These are phyloP conservation scores for Drosophila neonasuta DNA, from an alignment of 2,888 invertebrate species.

Conservation along the genomic window DNA sequence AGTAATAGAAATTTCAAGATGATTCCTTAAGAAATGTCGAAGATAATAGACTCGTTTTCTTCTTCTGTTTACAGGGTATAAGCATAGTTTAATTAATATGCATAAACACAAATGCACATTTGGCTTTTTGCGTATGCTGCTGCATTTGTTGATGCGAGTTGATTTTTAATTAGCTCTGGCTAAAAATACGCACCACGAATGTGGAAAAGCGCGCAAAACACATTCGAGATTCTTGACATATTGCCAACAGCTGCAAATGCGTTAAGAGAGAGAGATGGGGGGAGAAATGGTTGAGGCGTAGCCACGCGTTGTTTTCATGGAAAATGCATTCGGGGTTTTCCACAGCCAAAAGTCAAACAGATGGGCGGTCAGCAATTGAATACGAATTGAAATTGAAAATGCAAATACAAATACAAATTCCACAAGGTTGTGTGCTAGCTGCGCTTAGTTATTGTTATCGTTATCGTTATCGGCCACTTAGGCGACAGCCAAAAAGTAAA, in stretches of 20 bases:
- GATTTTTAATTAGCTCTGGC: constrained; percentile 68
- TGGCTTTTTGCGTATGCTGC: constrained; percentile 30
- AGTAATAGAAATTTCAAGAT: not conserved
- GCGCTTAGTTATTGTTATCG: constrained; percentile 58
- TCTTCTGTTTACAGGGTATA: not conserved
- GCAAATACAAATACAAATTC: not conserved
- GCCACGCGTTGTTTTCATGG: constrained; percentile 61
- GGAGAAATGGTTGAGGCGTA: constrained; percentile 53
- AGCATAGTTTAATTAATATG: constrained; percentile 57
- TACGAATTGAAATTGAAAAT: constrained; percentile 34
- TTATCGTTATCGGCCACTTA: constrained; percentile 69
- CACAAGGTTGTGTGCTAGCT: not conserved
- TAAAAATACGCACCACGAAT: constrained; percentile 58
- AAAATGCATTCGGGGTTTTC: constrained; percentile 48
- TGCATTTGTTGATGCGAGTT: constrained; percentile 46
- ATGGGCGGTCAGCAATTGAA: constrained; percentile 50
- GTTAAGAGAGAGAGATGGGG: constrained; percentile 3
- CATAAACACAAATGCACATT: constrained; percentile 59
- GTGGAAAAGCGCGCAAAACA: constrained; percentile 30
- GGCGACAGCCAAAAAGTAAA: constrained; percentile 61
- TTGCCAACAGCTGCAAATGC: constrained; percentile 74
- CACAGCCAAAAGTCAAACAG: constrained; percentile 30
- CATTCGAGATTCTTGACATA: constrained; percentile 70
- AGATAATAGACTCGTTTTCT: not conserved
- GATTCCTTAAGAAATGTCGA: not conserved